Evolutionary conservation across 1,140 invertebrate genomes (phyloP), one percentile per base, ranked within the genome.

Genomic region (Drosophila hydei): DNA sequence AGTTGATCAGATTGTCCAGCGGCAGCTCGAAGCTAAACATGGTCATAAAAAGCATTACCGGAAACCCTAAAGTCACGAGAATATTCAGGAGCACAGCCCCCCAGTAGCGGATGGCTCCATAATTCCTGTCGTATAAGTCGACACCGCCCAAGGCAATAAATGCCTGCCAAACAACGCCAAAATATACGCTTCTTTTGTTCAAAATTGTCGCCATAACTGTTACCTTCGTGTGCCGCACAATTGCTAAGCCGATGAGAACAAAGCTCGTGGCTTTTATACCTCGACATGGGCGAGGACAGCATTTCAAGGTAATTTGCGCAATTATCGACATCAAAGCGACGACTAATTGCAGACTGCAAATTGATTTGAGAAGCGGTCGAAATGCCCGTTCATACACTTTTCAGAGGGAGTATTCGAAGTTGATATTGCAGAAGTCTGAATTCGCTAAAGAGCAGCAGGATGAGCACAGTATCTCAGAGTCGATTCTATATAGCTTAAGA

Each of bases 1-100:
- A 70, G 38, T 79, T 90, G 14, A 63, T 58, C 9, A 88, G 56
- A 48, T 90, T 85, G 5, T 85, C 79, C 11, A 68, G 16, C 1
- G 71, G 50, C 1, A 11, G 58, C 0, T 74, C 64, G 43, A 67
- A 77, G 14, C 64, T 72, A 0, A 76, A 62, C 3, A 76, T 14
- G 0, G 27, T 14, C 50, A 77, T 7, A 0, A 50, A 0, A 0
- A 89, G 30, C 55, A 59, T 25, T 0, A 76, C 3, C 2, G 84
- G 75, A 27, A 71, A 60, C 0, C 21, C n/a, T 1, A 67, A 0
- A 0, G 60, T 81, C 2, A 72, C 47, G 12, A 78, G 0, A 4
- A 80, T 5, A 30, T 89, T 73, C 0, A 77, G 0, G 0, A 56
- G 5, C 51, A 59, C 14, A 14, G 61, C 42, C 18, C 33, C 30